These are phyloP conservation scores for Charanyca ferruginea DNA, from an alignment of 2,888 invertebrate species.

Conservation along the genomic window DNA sequence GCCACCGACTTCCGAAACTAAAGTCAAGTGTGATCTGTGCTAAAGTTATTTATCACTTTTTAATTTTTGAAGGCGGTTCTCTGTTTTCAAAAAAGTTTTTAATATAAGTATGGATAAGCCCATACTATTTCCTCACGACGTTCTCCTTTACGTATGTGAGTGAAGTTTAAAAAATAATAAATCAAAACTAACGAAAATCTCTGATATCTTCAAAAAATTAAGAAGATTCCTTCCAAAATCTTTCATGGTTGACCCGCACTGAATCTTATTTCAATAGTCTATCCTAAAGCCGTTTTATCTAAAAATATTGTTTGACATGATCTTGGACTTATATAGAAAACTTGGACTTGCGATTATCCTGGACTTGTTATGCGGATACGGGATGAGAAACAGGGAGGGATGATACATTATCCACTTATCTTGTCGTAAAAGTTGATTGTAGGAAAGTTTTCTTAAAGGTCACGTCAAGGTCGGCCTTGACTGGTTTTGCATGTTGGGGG, in stretches of 20 bases:
- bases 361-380: constrained; percentile 41
- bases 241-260: background rate
- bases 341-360: constrained; percentile 30
- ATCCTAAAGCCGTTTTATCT: background rate
- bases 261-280: background rate
- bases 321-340: constrained; percentile 8
- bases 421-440: constrained; percentile 53
- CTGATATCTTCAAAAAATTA: too few relatives aligned
- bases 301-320: constrained; percentile 11
- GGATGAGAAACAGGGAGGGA: constrained; percentile 25
- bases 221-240: background rate
- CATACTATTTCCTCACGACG: too few relatives aligned
- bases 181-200: too few relatives aligned
- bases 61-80: too few relatives aligned
- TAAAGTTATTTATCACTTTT: too few relatives aligned
- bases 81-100: too few relatives aligned
- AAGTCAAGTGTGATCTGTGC: too few relatives aligned
- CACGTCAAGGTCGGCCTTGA: constrained; percentile 29
- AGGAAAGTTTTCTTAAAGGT: constrained; percentile 40
- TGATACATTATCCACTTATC: constrained; percentile 59
- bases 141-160: too few relatives aligned
- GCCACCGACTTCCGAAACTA: too few relatives aligned
- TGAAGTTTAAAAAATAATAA: too few relatives aligned
- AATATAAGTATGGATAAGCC: too few relatives aligned
- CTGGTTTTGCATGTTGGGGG: constrained; percentile 22